Evolutionary conservation across 92 coral and sea anemone genomes (phyloP), one percentile per base, ranked within the genome.

Genomic region (Heliopora coerulea): DNA sequence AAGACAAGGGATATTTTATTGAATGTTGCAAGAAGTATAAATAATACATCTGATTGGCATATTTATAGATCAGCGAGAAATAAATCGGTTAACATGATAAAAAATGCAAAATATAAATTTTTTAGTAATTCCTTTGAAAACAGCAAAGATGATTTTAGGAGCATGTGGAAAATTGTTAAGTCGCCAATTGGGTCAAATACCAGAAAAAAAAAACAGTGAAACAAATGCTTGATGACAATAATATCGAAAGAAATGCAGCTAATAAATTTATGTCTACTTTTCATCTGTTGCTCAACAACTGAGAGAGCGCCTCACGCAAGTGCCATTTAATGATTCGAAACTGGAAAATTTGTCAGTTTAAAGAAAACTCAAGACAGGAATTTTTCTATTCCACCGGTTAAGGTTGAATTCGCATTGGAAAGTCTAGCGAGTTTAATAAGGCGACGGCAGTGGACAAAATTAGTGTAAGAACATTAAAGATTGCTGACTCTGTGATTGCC

Each of bases 401-500:
- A 80, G 21, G 81, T 58, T 26, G 46, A 46, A 40, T 26, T 41
- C 35, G 59, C 83, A n/a, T 9, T 82, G 17, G 75, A 79, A 34
- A 72, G 56, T 42, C 56, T 86, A 24, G 65, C 34, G 54, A 59
- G 26, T 35, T 30, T 75, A 52, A 87, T 63, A 79, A 83, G 58
- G 88, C 86, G 31, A 37, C 58, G 74, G 86, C 83, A 58, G 64
- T 72, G 21, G 88, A 87, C 63, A 87, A 87, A 54, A 61, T 87
- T 40, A 87, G 85, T 67, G 84, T 85, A 13, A 21, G 83, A 28
- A 54, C 79, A 41, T 50, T 83, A 57, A 82, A 86, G 48, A 65
- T 74, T 20, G 84, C 82, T 33, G 73, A 75, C 19, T 82, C 80
- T 39, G 64, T 62, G n/a, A 79, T 86, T 37, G 85, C 87, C 32